Evolutionary conservation across 2,113 vertebrate species (phyloP).

Genomic region (Pteronura brasiliensis): DNA sequence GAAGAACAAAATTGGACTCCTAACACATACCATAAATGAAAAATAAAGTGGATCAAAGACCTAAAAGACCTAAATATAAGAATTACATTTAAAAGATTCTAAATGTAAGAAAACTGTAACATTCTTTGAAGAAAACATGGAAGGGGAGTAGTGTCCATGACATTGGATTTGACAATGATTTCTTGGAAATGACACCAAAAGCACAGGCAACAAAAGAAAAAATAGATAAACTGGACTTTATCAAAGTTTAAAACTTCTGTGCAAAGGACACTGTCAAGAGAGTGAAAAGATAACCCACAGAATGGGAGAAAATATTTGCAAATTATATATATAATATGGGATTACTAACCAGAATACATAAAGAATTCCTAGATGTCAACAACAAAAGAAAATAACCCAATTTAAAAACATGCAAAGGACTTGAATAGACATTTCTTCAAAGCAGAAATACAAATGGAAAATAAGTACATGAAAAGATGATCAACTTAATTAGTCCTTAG

Average conservation of each 20-base stretch:
- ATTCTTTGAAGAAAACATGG: neutral
- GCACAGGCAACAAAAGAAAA: neutral
- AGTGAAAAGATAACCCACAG: neutral
- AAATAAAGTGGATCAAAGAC: neutral
- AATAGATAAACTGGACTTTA: neutral
- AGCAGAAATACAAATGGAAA: neutral
- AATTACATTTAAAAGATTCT: neutral
- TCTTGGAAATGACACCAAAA: neutral
- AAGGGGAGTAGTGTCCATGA: neutral
- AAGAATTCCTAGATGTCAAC: neutral
- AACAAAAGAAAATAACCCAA: neutral
- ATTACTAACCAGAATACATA: neutral
- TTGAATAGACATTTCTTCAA: neutral
- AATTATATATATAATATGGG: neutral
- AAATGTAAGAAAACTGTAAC: neutral
- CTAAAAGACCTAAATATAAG: neutral
- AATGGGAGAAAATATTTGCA: neutral
- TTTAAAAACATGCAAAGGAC: neutral
- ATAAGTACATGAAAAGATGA: neutral
- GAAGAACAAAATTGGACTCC: neutral
- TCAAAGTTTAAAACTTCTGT: neutral
- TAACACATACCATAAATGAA: neutral
- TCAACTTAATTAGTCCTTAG: neutral
- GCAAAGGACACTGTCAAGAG: neutral
- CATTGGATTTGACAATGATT: neutral